phyloP scores from a whole-genome alignment of 2,113 vertebrate species.

The Trematomus loennbergii region DNA sequence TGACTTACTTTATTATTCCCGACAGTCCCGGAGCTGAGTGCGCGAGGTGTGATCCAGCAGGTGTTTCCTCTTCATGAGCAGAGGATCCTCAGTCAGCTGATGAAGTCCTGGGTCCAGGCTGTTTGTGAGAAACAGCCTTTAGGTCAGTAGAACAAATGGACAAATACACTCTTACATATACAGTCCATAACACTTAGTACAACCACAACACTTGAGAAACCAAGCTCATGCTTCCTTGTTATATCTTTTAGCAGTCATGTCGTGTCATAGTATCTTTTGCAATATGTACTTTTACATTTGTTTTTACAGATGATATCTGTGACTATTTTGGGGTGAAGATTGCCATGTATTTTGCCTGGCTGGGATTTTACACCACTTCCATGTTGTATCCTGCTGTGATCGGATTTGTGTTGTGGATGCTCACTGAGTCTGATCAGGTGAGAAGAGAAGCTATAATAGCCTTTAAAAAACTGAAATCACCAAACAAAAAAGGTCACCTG shows the following conservation, averaged over 20 bases:
- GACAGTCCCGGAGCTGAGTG: slow-evolving; percentile 92
- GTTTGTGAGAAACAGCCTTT: slow-evolving; percentile 95
- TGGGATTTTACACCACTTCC: slow-evolving; percentile 97
- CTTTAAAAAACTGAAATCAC: neutral
- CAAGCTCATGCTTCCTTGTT: neutral
- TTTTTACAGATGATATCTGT: slow-evolving; percentile 92
- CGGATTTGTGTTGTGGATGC: slow-evolving; percentile 94
- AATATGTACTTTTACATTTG: neutral
- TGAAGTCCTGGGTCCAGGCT: slow-evolving; percentile 98
- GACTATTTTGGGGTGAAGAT: slow-evolving; percentile 99
- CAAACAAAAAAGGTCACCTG: fast-evolving
- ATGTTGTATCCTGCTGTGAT: slow-evolving; percentile 97
- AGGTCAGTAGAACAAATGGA: slow-evolving; percentile 78
- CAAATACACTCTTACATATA: neutral
- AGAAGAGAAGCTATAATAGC: neutral
- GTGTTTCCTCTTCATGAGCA: slow-evolving; percentile 96
- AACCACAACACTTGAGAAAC: neutral
- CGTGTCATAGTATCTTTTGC: neutral
- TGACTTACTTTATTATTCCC: neutral
- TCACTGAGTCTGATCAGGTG: slow-evolving; percentile 96
- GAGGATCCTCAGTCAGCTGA: slow-evolving; percentile 93
- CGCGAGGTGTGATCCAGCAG: slow-evolving; percentile 95
- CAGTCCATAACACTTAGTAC: neutral
- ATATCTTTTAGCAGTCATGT: neutral
- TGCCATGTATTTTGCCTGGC: slow-evolving; percentile 98